phyloP scores from a whole-genome alignment of 2,113 vertebrate genomes.

The Guaruba guarouba region DNA sequence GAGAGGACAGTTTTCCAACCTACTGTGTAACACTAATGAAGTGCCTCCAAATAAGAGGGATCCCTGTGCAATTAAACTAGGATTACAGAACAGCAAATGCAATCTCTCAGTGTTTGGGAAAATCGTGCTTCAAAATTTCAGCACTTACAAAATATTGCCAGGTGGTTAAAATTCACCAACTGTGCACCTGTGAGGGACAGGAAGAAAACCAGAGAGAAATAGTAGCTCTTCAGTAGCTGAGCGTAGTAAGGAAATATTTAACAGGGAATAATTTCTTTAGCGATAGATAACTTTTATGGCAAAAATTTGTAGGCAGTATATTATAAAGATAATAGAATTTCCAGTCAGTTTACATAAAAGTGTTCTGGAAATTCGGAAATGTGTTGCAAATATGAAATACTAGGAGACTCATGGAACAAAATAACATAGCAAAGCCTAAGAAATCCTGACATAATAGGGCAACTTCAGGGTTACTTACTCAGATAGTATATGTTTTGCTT shows the following conservation, averaged over 20 bases:
- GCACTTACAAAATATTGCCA: not conserved
- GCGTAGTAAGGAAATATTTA: not conserved
- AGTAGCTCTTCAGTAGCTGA: not conserved
- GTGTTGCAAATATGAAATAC: not conserved
- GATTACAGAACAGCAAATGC: not conserved
- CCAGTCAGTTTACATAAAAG: not conserved
- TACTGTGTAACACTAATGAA: not conserved
- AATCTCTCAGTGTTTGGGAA: not conserved
- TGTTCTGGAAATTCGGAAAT: not conserved
- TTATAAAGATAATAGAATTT: not conserved
- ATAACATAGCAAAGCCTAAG: not conserved
- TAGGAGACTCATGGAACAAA: not conserved
- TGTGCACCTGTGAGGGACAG: not conserved
- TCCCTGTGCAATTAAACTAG: not conserved
- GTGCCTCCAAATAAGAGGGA: not conserved
- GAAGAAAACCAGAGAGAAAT: not conserved
- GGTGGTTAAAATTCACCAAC: not conserved
- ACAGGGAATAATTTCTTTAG: not conserved
- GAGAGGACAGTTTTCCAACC: not conserved
- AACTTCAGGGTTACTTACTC: not conserved
- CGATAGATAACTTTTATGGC: not conserved
- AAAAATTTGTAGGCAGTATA: not conserved
- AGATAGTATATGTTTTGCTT: not conserved
- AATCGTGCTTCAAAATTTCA: not conserved
- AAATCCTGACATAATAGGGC: not conserved